These are phyloP conservation scores for Aphaenogaster ashmeadi DNA, from an alignment of 1,140 invertebrate genomes.

Conservation along the genomic window DNA sequence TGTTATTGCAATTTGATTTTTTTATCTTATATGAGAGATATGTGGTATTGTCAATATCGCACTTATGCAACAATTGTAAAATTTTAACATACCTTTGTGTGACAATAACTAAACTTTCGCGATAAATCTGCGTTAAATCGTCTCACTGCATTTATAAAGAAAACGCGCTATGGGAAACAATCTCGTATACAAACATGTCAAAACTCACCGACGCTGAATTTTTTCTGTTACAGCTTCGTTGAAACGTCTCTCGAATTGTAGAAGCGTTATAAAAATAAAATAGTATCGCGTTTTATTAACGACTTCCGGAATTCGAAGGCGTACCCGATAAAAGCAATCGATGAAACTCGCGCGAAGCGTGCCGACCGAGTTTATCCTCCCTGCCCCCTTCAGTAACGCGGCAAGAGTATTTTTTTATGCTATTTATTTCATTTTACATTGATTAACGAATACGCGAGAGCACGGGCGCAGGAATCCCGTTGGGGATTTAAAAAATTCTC, in stretches of 20 bases:
- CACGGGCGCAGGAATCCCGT: slow-evolving; percentile 13
- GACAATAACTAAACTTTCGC: neutral
- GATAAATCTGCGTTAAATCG: neutral
- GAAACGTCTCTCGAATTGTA: slow-evolving; percentile 28
- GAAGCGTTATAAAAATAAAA: slow-evolving; percentile 57
- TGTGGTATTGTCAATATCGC: neutral
- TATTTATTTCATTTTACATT: slow-evolving; percentile 63
- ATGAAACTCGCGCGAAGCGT: slow-evolving; percentile 51
- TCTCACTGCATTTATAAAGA: neutral
- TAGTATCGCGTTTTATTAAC: slow-evolving; percentile 54
- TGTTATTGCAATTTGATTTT: neutral
- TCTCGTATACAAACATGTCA: neutral
- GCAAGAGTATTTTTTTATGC: slow-evolving; percentile 30
- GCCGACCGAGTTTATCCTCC: slow-evolving; percentile 40
- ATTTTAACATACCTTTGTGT: neutral
- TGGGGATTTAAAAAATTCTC: slow-evolving; percentile 42
- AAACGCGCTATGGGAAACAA: neutral
- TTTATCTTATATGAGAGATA: neutral
- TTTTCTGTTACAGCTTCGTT: slow-evolving; percentile 11
- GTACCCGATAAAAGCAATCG: slow-evolving; percentile 43
- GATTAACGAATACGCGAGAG: slow-evolving; percentile 45
- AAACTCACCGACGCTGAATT: neutral
- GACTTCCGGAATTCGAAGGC: slow-evolving; percentile 48
- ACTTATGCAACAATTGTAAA: neutral
- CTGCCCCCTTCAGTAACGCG: neutral